A percentile compares a stretch with the other conserved stretches of the same genome.
These are phyloP conservation scores for Drepana falcataria DNA, from an alignment of 2,888 invertebrate genomes.

Conservation along the genomic window DNA sequence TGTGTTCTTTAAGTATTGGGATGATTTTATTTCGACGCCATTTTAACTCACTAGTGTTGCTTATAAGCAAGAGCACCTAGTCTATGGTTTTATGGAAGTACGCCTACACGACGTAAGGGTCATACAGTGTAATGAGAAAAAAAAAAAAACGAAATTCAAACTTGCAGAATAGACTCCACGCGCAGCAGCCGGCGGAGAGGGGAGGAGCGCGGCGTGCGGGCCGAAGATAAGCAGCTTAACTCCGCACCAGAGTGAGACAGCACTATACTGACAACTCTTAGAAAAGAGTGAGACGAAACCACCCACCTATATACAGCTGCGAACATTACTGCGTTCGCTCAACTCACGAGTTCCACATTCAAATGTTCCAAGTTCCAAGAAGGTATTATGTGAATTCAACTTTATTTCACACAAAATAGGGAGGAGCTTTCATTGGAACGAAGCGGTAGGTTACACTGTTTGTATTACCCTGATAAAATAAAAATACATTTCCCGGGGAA, in stretches of 20 bases:
- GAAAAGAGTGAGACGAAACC: conserved; percentile 38
- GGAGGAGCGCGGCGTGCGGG: conserved; percentile 68
- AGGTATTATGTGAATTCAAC: conserved; percentile 17
- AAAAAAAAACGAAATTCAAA: not conserved
- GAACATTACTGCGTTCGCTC: conserved; percentile 61
- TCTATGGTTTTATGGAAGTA: too few species aligned
- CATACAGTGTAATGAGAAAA: not conserved
- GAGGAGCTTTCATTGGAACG: conserved; percentile 18
- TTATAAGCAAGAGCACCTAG: too few species aligned
- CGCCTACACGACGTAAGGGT: too few species aligned
- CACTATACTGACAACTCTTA: conserved; percentile 17
- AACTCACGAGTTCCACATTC: conserved; percentile 24
- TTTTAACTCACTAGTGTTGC: too few species aligned
- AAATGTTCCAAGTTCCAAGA: conserved; percentile 35
- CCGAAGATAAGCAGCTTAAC: conserved; percentile 77
- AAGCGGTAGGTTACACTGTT: conserved; percentile 29
- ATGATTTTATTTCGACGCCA: too few species aligned
- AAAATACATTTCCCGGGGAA: conserved; percentile 76
- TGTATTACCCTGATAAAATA: conserved; percentile 57
- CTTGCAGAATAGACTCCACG: conserved; percentile 61
- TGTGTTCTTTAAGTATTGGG: too few species aligned
- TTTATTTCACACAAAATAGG: conserved; percentile 9
- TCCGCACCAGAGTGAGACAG: conserved; percentile 56
- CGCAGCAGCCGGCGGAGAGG: conserved; percentile 63
- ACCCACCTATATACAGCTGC: conserved; percentile 69